These are phyloP conservation scores for Nomada ferruginata DNA, from an alignment of 2,888 invertebrate genomes.

Conservation along the genomic window DNA sequence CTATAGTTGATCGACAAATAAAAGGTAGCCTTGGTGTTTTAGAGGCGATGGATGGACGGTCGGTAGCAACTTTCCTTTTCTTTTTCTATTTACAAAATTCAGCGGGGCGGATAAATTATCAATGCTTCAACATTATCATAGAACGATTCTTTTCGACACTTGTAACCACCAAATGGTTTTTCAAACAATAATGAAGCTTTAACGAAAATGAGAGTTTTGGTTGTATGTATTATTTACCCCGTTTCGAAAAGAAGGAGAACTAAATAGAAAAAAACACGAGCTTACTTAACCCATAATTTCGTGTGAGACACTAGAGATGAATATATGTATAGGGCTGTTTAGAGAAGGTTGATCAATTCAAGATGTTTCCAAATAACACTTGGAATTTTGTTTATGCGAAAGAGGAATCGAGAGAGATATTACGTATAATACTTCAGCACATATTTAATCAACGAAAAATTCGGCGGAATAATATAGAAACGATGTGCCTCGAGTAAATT, in stretches of 20 bases:
- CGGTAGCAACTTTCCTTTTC: background rate
- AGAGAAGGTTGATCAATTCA: no score
- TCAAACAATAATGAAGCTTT: background rate
- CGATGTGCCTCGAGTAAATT: background rate
- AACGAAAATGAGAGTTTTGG: background rate
- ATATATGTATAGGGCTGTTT: no score
- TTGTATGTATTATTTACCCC: background rate
- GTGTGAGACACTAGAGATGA: background rate
- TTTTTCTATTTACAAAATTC: conserved; percentile 6
- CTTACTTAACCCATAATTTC: background rate
- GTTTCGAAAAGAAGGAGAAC: background rate
- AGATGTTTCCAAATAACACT: no score
- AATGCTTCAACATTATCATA: conserved; percentile 7
- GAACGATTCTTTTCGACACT: conserved; percentile 14
- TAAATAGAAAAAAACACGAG: no score
- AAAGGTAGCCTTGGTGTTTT: background rate
- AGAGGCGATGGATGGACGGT: background rate
- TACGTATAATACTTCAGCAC: background rate
- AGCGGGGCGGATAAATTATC: conserved; percentile 17
- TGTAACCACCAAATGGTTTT: background rate
- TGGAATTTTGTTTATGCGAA: background rate
- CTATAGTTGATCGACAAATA: conserved; percentile 40
- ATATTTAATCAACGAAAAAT: background rate
- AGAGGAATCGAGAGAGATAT: background rate
- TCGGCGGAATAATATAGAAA: background rate